Base-by-base conservation (phyloP, 1,140 invertebrate genomes). In the Atopsyche davidsoni region DNA sequence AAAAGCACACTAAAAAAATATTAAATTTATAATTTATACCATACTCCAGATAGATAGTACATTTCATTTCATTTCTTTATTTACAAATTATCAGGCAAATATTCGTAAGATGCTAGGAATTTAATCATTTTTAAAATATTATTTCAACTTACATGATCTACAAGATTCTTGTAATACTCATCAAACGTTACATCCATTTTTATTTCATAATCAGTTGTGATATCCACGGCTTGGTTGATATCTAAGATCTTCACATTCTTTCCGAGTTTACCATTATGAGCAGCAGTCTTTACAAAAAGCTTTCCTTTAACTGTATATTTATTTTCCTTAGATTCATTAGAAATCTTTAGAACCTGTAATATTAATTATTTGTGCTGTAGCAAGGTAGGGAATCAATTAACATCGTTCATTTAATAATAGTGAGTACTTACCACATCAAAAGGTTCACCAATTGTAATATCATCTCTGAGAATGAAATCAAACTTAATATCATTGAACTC, bases 401-500 rank as follows among this genome's bases (percentile, higher is more conserved):
- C 6, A 28, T 28, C 6, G n/a, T 28, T 28, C n/a, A 28, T 7
- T 28, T 6, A 28, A 28, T 6, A 7, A 7, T 7, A 7, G 6
- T 28, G 6, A 3, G 7, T 19, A 61, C 66, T 59, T 73, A 87
- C 84, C 60, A 82, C 78, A 52, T 66, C 81, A 57, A 94, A 93
- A 21, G 85, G 79, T 65, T 89, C 78, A 2, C 91, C 91, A 59
- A 95, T 90, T 53, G 89, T 77, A 40, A 92, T 89, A 59, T 93
- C 87, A 61, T 93, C 89, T 51, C 78, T 71, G 0, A 93, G 70
- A 58, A 87, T 79, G 62, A 95, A 88, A 55, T 89, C 82, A 61
- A 94, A 94, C 47, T 79, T 72, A 32, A 95, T 76, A 41, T 93
- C 89, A 62, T 92, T 92, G 63, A 93, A 91, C 19, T 84, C 86